These are phyloP conservation scores for Sturnus vulgaris DNA, from an alignment of 2,113 vertebrate species.

Conservation along the genomic window DNA sequence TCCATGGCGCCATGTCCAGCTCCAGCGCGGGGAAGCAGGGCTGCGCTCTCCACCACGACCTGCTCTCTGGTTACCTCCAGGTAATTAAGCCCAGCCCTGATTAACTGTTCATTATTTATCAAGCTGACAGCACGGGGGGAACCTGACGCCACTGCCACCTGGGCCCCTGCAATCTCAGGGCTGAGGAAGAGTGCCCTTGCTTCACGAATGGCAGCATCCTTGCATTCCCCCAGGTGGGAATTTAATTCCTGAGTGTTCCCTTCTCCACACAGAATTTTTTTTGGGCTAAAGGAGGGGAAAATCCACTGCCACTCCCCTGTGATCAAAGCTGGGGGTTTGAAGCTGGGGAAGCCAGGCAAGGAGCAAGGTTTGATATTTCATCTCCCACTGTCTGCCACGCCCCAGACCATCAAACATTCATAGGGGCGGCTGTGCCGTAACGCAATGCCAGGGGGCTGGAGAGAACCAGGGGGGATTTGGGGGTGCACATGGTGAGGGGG, in stretches of 20 bases:
- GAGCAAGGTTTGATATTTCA: conserved; percentile 50
- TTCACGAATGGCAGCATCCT: background rate
- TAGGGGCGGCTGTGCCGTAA: background rate
- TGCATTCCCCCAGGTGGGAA: accelerated
- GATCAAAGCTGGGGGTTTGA: background rate
- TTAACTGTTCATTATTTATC: conserved; percentile 31
- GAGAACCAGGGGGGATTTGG: background rate
- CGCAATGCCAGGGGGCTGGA: background rate
- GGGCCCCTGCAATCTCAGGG: conserved; percentile 3
- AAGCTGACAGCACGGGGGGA: background rate
- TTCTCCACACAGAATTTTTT: accelerated
- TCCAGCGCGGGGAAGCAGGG: background rate
- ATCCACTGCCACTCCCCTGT: background rate
- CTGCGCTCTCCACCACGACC: background rate
- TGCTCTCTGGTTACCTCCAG: background rate
- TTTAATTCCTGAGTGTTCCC: background rate
- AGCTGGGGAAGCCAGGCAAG: background rate
- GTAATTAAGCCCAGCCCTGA: conserved; percentile 27
- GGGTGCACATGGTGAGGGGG: background rate
- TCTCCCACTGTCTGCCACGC: background rate
- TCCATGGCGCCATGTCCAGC: conserved; percentile 22
- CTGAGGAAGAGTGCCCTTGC: accelerated
- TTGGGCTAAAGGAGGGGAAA: background rate
- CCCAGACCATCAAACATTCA: conserved; percentile 34
- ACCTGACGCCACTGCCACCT: accelerated